Evolutionary conservation across 2,113 vertebrate species (phyloP).

Genomic region (Lamprotornis superbus): DNA sequence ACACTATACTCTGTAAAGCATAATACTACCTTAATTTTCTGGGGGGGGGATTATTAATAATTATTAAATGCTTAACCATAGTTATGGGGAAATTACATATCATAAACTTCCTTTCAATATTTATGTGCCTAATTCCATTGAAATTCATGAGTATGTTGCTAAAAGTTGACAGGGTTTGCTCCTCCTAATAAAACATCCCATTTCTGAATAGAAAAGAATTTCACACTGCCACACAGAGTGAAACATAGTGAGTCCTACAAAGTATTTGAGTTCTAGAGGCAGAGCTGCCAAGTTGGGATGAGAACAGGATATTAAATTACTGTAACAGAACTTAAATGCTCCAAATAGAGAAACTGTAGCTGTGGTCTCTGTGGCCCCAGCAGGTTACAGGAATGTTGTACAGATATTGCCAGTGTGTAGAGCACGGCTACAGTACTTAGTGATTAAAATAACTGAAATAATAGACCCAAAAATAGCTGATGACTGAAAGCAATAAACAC

Average conservation of each 20-base stretch:
- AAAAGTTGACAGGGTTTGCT: not conserved
- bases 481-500: not conserved
- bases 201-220: not conserved
- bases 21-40: not conserved
- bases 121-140: not conserved
- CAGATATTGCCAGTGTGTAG: not conserved
- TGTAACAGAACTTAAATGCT: not conserved
- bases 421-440: accelerated
- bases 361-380: not conserved
- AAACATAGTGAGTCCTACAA: not conserved
- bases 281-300: not conserved
- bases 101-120: not conserved
- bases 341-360: not conserved
- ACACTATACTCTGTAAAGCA: not conserved
- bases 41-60: not conserved
- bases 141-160: not conserved
- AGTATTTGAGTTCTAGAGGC: not conserved
- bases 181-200: not conserved
- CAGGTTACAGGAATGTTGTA: not conserved
- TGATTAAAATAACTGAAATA: not conserved
- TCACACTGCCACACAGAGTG: not conserved
- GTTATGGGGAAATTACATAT: not conserved
- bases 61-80: not conserved
- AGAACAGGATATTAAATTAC: not conserved
- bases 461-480: not conserved